A percentile compares a stretch with the other conserved stretches of the same genome.
These are phyloP conservation scores for Tetramorium alpestre DNA, from an alignment of 1,140 invertebrate species.

Conservation along the genomic window DNA sequence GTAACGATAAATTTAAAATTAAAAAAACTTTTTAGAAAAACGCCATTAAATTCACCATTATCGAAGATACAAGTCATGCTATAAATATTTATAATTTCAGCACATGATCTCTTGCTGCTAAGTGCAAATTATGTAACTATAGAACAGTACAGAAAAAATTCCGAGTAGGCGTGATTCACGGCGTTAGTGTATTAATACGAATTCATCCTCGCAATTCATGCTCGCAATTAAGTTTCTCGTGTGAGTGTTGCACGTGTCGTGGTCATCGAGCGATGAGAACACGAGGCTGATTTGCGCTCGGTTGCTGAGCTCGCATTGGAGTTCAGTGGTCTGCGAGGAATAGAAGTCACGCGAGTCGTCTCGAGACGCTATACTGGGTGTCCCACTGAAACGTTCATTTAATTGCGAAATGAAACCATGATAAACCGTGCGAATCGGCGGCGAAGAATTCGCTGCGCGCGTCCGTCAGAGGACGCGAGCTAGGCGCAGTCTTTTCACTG, in stretches of 20 bases:
- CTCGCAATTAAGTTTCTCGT: conserved; percentile 7
- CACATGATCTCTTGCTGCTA: background rate
- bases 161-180: background rate
- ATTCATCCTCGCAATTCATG: background rate
- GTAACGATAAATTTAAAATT: background rate
- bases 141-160: background rate
- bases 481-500: background rate
- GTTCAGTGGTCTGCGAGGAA: conserved; percentile 60
- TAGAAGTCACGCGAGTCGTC: conserved; percentile 63
- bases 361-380: background rate
- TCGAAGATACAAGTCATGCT: background rate
- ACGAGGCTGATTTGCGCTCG: background rate
- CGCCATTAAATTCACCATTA: too few species aligned
- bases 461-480: background rate
- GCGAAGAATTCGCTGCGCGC: too few species aligned
- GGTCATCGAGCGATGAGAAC: background rate
- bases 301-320: conserved; percentile 27
- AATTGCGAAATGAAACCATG: background rate
- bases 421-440: background rate
- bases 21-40: background rate
- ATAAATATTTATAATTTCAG: background rate
- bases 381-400: background rate
- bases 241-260: conserved; percentile 19
- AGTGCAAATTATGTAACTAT: background rate
- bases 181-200: background rate